Conservation (phyloP, 2,797 vertebrate species). For the Mycteria americana region DNA sequence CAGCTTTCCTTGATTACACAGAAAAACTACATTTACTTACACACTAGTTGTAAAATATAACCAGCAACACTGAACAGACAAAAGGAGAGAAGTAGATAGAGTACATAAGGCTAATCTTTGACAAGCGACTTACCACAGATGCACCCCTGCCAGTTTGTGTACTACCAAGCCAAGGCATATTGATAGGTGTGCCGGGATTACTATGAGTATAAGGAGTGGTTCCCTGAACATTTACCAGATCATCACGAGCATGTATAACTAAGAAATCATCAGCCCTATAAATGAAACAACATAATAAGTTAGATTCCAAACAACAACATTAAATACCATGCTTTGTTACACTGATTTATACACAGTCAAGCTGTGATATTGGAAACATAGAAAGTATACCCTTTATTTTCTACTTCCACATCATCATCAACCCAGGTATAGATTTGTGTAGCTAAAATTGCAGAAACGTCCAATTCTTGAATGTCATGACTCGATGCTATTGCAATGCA, state of each 20-base stretch:
- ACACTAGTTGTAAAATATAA: not conserved
- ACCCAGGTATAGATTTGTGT: slow-evolving; percentile 97
- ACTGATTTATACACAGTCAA: not conserved
- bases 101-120: not conserved
- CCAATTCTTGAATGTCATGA: slow-evolving; percentile 97
- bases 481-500: slow-evolving; percentile 97
- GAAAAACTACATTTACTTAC: not conserved
- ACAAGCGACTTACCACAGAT: slow-evolving; percentile 84
- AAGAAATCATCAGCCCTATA: slow-evolving; percentile 89
- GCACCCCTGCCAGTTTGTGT: slow-evolving; percentile 95
- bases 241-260: slow-evolving; percentile 90
- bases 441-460: slow-evolving; percentile 95
- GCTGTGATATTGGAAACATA: not conserved
- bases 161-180: slow-evolving; percentile 96
- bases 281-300: slow-evolving; percentile 22
- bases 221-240: slow-evolving; percentile 86
- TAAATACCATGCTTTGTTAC: not conserved
- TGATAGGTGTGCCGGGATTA: slow-evolving; percentile 94
- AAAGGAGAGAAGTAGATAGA: not conserved
- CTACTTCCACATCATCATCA: slow-evolving; percentile 89
- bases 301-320: not conserved
- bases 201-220: slow-evolving; percentile 96
- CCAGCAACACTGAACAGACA: not conserved
- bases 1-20: not conserved
- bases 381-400: slow-evolving; percentile 87